A percentile compares a stretch with the other conserved stretches of the same genome.
Conservation (phyloP, 1,140 invertebrate genomes). For the Drosophila parabipectinata region DNA sequence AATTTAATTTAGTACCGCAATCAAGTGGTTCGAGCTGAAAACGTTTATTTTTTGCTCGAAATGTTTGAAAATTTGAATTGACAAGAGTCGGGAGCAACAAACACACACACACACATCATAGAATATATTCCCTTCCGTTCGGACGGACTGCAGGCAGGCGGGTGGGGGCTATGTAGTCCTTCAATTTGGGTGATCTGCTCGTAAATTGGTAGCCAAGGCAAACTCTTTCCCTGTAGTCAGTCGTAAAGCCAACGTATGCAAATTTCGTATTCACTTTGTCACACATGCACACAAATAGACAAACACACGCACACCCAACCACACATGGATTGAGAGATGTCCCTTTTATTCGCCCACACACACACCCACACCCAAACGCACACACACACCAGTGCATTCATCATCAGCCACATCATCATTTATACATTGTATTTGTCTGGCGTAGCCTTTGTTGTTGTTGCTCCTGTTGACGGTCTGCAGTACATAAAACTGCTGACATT, state of each 20-base stretch:
- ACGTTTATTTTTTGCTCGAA: constrained; percentile 45
- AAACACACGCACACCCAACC: constrained; percentile 36
- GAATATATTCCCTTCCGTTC: not conserved
- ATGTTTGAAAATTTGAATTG: constrained; percentile 64
- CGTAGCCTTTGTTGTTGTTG: constrained; percentile 18
- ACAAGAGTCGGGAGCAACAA: constrained; percentile 31
- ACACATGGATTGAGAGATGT: constrained; percentile 29
- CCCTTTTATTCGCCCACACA: constrained; percentile 24
- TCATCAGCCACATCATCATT: constrained; percentile 79
- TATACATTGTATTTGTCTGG: constrained; percentile 78
- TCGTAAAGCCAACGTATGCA: constrained; percentile 80
- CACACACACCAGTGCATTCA: constrained; percentile 63
- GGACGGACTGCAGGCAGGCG: not conserved
- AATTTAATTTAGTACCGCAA: constrained; percentile 78
- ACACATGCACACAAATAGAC: constrained; percentile 49
- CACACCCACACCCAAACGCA: constrained; percentile 11
- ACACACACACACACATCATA: constrained; percentile 12
- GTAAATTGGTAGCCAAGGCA: constrained; percentile 55
- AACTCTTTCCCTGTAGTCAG: constrained; percentile 54
- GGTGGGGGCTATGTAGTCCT: constrained; percentile 23
- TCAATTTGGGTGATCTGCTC: constrained; percentile 68
- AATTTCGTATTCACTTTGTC: constrained; percentile 78
- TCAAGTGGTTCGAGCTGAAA: constrained; percentile 70
- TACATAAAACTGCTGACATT: constrained; percentile 77
- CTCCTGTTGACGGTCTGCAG: constrained; percentile 50